Percentiles rank a stretch among this genome's conserved stretches.
phyloP scores from a whole-genome alignment of 2,113 vertebrate species.

The Athene noctua region DNA sequence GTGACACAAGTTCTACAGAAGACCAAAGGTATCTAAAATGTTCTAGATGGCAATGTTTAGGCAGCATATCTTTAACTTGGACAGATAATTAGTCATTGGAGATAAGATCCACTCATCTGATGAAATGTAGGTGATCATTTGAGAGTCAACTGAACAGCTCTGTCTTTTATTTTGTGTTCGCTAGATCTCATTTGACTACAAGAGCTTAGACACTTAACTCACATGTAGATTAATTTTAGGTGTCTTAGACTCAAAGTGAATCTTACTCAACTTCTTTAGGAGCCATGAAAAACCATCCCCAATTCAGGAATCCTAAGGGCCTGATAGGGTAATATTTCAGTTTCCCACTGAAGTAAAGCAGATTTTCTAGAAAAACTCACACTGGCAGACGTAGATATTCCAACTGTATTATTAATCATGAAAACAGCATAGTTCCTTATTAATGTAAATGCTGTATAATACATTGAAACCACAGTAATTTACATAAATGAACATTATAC shows the following conservation, averaged over 20 bases:
- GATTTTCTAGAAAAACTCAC: background rate
- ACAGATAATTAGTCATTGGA: background rate
- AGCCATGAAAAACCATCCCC: rapidly evolving
- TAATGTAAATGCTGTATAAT: background rate
- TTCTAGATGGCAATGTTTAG: background rate
- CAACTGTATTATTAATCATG: background rate
- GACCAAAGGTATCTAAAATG: background rate
- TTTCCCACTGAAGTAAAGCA: background rate
- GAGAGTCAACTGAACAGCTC: background rate
- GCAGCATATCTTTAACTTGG: background rate
- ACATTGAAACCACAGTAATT: background rate
- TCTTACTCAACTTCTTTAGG: background rate
- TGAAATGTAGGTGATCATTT: background rate
- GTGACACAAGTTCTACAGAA: background rate
- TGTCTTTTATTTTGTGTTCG: background rate
- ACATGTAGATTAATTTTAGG: background rate
- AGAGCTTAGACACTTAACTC: background rate
- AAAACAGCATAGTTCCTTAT: background rate
- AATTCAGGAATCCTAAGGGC: background rate
- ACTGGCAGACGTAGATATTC: background rate
- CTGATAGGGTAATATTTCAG: background rate
- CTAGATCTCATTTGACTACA: background rate
- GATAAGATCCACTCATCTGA: background rate
- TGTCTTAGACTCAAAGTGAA: background rate
- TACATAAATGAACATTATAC: background rate